phyloP scores from a whole-genome alignment of 2,797 vertebrate species.

The Myoxocephalus aenaeus region DNA sequence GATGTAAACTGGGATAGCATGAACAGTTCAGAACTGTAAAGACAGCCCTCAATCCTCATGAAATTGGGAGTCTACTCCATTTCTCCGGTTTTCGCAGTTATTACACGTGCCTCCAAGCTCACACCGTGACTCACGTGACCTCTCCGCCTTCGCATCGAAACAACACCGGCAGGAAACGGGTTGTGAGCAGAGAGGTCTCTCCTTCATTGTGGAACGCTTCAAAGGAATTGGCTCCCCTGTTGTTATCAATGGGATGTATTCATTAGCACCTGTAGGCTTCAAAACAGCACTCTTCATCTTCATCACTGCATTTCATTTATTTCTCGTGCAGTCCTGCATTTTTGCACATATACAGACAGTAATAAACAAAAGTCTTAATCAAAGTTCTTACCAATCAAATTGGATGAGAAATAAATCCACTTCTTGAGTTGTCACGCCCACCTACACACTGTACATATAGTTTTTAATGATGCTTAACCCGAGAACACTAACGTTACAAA shows the following conservation, averaged over 20 bases:
- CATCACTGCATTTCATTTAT: background rate
- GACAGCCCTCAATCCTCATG: too few relatives aligned
- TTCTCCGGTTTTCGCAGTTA: background rate
- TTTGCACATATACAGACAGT: background rate
- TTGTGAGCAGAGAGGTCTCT: background rate
- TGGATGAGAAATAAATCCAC: background rate
- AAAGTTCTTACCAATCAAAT: background rate
- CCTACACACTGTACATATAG: background rate
- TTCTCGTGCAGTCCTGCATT: background rate
- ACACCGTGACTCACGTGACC: background rate
- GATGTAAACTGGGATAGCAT: too few relatives aligned
- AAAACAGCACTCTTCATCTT: background rate
- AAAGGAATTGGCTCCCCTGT: background rate
- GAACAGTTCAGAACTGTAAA: too few relatives aligned
- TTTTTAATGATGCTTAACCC: background rate
- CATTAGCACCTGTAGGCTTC: conserved; percentile 19
- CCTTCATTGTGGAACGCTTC: background rate
- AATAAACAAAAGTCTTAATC: background rate
- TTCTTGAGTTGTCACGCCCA: background rate
- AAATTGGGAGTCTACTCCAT: too few relatives aligned
- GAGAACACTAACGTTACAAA: too few relatives aligned
- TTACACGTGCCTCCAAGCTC: background rate
- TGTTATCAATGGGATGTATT: background rate
- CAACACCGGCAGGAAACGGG: conserved; percentile 1
- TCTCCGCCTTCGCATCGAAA: background rate